These are phyloP conservation scores for Virgularia gustaviana DNA, from an alignment of 92 coral and sea anemone genomes.

Conservation along the genomic window DNA sequence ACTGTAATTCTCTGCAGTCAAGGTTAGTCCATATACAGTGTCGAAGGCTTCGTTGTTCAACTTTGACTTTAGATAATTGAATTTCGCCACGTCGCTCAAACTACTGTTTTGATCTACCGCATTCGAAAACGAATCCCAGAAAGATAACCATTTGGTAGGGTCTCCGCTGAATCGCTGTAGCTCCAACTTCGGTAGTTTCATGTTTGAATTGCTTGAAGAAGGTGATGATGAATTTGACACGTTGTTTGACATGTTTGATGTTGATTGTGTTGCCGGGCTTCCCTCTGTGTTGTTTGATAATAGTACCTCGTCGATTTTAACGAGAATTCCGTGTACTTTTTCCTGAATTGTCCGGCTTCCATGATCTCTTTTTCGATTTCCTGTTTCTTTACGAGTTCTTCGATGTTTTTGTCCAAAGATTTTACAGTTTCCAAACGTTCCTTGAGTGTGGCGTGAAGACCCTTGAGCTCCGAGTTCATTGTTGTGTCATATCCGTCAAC, in stretches of 20 bases:
- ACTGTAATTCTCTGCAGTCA: not conserved
- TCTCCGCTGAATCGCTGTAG: not conserved
- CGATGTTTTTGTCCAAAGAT: not conserved
- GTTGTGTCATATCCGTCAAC: not conserved
- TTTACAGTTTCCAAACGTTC: not conserved
- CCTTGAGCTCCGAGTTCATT: not conserved
- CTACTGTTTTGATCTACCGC: not conserved
- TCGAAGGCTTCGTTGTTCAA: not conserved
- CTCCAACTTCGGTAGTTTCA: not conserved
- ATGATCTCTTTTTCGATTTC: not conserved
- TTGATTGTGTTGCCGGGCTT: not conserved
- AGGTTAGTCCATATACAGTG: not conserved
- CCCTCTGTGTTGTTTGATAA: not conserved
- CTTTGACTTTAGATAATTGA: not conserved
- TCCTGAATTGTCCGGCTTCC: not conserved
- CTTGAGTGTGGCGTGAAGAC: not conserved
- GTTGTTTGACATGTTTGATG: not conserved
- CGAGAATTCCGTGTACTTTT: not conserved
- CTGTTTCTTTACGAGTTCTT: not conserved
- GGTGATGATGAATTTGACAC: too few relatives aligned
- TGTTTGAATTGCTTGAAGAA: too few relatives aligned
- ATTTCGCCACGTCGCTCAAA: not conserved
- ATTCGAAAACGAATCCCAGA: not conserved
- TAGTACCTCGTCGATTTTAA: not conserved
- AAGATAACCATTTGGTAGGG: not conserved